phyloP scores from a whole-genome alignment of 2,113 vertebrate genomes.

The Cathartes aura region DNA sequence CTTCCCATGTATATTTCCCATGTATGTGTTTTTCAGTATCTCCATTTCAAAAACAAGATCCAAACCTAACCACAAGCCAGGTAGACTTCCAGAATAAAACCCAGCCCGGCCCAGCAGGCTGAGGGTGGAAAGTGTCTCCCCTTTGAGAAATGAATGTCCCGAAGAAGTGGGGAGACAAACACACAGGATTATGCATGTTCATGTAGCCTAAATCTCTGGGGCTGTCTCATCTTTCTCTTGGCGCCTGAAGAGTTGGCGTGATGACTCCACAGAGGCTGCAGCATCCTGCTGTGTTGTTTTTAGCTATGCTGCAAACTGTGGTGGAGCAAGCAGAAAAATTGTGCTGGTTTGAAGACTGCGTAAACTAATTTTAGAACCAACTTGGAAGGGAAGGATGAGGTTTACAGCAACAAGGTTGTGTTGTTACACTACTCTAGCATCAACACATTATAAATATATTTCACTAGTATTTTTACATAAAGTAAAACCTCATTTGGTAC shows the following conservation, averaged over 20 bases:
- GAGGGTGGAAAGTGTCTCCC: not conserved
- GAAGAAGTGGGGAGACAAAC: not conserved
- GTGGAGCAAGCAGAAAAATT: not conserved
- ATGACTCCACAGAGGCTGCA: not conserved
- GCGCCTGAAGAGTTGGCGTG: accelerated
- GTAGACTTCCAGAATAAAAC: not conserved
- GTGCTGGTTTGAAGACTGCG: not conserved
- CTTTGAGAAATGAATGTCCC: not conserved
- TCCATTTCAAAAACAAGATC: not conserved
- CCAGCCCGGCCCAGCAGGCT: not conserved
- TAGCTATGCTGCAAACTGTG: not conserved
- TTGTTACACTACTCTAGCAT: not conserved
- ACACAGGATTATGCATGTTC: not conserved
- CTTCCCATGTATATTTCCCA: not conserved
- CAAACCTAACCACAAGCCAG: not conserved
- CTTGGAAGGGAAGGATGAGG: not conserved
- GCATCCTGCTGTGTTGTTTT: not conserved
- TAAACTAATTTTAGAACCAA: constrained; percentile 21
- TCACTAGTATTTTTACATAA: not conserved
- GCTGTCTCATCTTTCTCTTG: not conserved
- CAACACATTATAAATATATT: not conserved
- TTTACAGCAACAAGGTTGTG: not conserved
- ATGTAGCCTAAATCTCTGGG: not conserved
- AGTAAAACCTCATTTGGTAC: not conserved
- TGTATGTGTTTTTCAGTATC: not conserved